These are phyloP conservation scores for Dysmachus trigonus DNA, from an alignment of 2,888 invertebrate species.

Conservation along the genomic window DNA sequence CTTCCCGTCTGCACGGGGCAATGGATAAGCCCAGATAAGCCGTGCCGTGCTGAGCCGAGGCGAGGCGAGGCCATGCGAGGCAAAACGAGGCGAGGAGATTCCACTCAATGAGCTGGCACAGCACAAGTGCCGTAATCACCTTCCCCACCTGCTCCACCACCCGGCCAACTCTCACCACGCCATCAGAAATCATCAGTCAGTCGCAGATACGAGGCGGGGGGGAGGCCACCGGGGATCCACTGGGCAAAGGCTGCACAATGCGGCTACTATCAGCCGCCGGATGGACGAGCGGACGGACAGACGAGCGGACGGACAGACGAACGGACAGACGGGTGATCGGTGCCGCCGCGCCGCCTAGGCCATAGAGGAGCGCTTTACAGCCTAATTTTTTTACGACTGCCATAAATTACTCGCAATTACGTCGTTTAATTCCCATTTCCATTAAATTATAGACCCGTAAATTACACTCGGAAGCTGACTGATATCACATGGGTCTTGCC, in stretches of 20 bases:
- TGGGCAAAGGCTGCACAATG: neutral
- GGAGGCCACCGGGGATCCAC: neutral
- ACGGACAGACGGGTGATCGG: neutral
- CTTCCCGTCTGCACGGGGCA: neutral
- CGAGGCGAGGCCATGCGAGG: neutral
- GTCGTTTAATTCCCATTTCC: conserved; percentile 51
- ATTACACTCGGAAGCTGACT: conserved; percentile 51
- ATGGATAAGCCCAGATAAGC: neutral
- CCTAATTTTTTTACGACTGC: conserved; percentile 46
- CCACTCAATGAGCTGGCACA: neutral
- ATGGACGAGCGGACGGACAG: neutral
- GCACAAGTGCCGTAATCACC: neutral
- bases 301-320: neutral
- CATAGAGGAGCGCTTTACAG: neutral
- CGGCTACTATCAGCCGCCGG: neutral
- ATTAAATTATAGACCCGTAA: conserved; percentile 51
- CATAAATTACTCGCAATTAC: conserved; percentile 51
- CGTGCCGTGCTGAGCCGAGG: neutral
- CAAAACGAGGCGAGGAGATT: neutral
- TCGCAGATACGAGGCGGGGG: neutral
- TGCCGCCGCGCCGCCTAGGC: neutral
- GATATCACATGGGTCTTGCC: conserved; percentile 41
- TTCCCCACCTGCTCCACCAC: neutral
- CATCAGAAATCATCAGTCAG: neutral
- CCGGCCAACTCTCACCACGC: neutral